Evolutionary conservation across 2,888 invertebrate genomes (phyloP).

Genomic region (Cheilosia vernalis): DNA sequence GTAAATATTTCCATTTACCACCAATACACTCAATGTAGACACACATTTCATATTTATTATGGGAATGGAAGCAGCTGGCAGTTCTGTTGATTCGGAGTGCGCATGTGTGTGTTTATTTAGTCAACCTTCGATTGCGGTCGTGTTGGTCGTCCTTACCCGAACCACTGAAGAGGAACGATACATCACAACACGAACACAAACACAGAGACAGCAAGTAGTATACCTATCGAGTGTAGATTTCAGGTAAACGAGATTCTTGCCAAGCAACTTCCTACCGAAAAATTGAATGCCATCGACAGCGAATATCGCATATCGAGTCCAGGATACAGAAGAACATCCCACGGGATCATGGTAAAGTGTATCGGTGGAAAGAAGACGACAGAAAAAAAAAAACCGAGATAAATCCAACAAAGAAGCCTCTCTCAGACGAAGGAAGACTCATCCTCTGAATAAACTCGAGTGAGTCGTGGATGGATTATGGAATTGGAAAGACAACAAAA

Average conservation of each 20-base stretch:
- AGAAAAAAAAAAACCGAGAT: not conserved
- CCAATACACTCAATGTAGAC: conserved; percentile 22
- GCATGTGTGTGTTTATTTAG: conserved; percentile 44
- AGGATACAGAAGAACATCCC: conserved; percentile 68
- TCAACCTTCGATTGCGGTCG: conserved; percentile 69
- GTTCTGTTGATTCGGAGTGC: conserved; percentile 20
- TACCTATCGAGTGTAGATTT: conserved; percentile 43
- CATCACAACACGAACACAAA: conserved; percentile 54
- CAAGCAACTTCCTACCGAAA: conserved; percentile 68
- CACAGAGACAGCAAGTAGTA: not conserved
- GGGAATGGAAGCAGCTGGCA: conserved; percentile 65
- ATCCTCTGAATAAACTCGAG: conserved; percentile 55
- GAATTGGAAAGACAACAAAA: conserved; percentile 69
- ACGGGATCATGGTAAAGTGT: conserved; percentile 68
- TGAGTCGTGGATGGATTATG: conserved; percentile 66
- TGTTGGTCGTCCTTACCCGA: conserved; percentile 62
- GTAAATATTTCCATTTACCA: conserved; percentile 45
- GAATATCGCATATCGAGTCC: conserved; percentile 53
- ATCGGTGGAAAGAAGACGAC: conserved; percentile 5
- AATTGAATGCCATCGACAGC: conserved; percentile 66
- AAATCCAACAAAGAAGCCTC: conserved; percentile 40
- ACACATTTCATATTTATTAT: conserved; percentile 38
- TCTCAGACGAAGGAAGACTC: conserved; percentile 50
- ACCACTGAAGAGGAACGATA: conserved; percentile 70
- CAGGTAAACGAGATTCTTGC: conserved; percentile 67